These are phyloP conservation scores for Micronisus gabar DNA, from an alignment of 2,113 vertebrate species.

Conservation along the genomic window DNA sequence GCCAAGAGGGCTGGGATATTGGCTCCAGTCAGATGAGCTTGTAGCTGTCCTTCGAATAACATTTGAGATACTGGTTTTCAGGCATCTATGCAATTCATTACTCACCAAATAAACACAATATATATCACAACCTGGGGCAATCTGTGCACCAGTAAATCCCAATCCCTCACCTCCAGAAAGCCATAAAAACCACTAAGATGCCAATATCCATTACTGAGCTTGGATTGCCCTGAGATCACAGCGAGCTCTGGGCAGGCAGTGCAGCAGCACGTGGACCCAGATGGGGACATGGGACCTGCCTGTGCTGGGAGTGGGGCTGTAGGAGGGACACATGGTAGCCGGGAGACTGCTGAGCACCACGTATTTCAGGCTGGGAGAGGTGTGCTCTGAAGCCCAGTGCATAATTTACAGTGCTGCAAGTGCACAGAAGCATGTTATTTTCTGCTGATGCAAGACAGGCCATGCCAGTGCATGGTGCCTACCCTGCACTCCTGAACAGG, in stretches of 20 bases:
- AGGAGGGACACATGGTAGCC: background rate
- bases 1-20: background rate
- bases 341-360: background rate
- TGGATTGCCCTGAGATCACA: background rate
- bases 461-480: accelerated
- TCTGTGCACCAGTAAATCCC: background rate
- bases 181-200: background rate
- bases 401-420: background rate
- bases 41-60: background rate
- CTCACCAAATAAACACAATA: background rate
- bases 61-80: background rate
- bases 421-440: accelerated
- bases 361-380: background rate
- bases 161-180: background rate
- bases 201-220: background rate
- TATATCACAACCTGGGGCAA: background rate
- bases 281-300: accelerated
- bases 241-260: accelerated
- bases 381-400: background rate
- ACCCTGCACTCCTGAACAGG: background rate
- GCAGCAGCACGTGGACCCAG: accelerated
- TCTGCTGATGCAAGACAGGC: background rate
- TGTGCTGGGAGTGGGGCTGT: accelerated
- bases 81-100: background rate
- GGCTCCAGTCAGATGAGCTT: background rate